Base-by-base conservation (phyloP, 2,888 invertebrate species). In the Zaprionus bogoriensis region DNA sequence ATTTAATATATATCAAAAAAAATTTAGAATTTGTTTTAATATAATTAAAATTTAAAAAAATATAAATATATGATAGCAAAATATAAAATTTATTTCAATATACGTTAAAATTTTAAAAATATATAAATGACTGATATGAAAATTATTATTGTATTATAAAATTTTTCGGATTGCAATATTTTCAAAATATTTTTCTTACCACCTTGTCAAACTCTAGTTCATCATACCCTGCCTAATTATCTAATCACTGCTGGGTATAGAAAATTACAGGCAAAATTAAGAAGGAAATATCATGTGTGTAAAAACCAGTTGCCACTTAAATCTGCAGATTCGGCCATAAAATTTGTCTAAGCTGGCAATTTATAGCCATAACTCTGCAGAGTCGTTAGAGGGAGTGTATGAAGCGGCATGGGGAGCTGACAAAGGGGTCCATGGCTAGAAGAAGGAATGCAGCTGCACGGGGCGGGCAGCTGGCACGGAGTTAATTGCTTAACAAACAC, bases 271-370 rank as follows among this genome's bases (percentile, higher is more conserved):
- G 44, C 19, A 27, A 36, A 27, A 44, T 7, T 36, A 54, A 28
- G 28, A 23, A 46, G 55, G 32, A 25, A 59, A 22, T 5, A 42
- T 12, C n/a, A 32, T 53, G 59, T 67, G 60, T 46, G 45, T n/a
- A 32, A 51, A 67, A 78, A 79, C 79, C 72, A 69, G 79, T 79
- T 83, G 59, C 41, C 20, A 50, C 47, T 61, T n/a, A n/a, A 74
- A 62, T 42, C 57, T 25, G 28, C 39, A 54, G 52, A 47, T 45
- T 48, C 12, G 59, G 41, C 45, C 54, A 50, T 60, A 55, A 71
- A 63, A 72, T 53, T 44, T 55, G 73, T 50, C 67, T 54, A 70
- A 70, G 68, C 65, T 27, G 2, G 36, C 72, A 65, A 83, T 77
- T 80, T 77, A 79, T 83, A 68, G 83, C 72, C 63, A 50, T 55